Evolutionary conservation across 2,797 vertebrate genomes (phyloP).

Genomic region (Peromyscus aztecus): DNA sequence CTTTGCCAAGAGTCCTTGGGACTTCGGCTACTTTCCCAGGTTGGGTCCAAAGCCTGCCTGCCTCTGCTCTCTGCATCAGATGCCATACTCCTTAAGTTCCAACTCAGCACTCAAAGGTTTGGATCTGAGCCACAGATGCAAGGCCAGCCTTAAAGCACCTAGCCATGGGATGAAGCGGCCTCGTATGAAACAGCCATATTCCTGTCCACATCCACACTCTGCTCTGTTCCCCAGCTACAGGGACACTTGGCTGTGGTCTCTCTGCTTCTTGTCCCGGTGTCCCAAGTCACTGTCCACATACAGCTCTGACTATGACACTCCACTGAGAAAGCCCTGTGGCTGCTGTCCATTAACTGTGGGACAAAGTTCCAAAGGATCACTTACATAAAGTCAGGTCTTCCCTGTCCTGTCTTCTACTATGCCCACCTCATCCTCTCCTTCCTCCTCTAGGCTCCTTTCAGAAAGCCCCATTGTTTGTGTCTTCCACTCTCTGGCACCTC

Average conservation of each 20-base stretch:
- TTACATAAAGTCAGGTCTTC: neutral
- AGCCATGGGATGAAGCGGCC: neutral
- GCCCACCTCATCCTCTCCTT: neutral
- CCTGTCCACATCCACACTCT: neutral
- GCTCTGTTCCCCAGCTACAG: neutral
- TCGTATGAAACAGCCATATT: neutral
- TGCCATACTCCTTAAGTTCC: neutral
- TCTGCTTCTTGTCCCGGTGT: neutral
- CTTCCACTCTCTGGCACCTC: neutral
- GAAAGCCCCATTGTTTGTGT: neutral
- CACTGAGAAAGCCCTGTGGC: neutral
- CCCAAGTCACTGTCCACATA: neutral
- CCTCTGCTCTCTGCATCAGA: neutral
- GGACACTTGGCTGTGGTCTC: neutral
- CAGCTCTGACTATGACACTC: neutral
- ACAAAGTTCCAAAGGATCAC: neutral
- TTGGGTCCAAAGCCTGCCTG: neutral
- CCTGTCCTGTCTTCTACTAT: neutral
- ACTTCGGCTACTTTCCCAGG: neutral
- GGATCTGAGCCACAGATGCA: neutral
- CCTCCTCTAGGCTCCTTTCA: neutral
- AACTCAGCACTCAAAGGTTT: neutral
- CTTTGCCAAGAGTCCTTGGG: neutral
- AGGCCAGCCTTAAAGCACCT: neutral
- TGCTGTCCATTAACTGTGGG: neutral